Evolutionary conservation across 2,888 invertebrate species (phyloP).

Genomic region (Eustalomyia histrio): DNA sequence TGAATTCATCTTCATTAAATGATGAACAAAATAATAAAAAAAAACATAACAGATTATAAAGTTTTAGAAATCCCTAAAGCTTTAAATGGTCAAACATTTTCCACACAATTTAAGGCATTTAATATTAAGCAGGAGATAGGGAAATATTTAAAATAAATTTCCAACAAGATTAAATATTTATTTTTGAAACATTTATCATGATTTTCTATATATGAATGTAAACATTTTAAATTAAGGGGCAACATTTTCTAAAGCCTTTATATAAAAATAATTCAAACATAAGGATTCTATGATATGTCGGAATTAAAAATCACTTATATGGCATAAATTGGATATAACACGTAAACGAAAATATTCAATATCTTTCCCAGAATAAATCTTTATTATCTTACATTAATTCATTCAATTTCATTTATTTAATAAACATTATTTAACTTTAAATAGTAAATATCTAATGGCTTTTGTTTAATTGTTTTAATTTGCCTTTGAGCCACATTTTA

Average conservation of each 20-base stretch:
- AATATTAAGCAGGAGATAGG: conserved; percentile 35
- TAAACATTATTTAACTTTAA: background rate
- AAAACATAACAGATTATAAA: background rate
- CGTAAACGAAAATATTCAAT: background rate
- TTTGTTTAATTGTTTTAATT: conserved; percentile 50
- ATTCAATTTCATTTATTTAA: background rate
- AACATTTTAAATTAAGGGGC: background rate
- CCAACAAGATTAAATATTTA: conserved; percentile 39
- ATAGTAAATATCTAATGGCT: conserved; percentile 3
- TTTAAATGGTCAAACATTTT: conserved; percentile 51
- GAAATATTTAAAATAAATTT: conserved; percentile 15
- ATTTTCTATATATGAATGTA: conserved; percentile 1
- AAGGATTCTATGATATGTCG: conserved; percentile 41
- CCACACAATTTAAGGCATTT: conserved; percentile 53
- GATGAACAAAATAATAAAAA: background rate
- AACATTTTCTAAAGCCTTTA: conserved; percentile 8
- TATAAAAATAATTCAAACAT: conserved; percentile 25
- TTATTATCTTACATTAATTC: background rate
- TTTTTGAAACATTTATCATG: conserved; percentile 55
- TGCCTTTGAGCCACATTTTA: conserved; percentile 46
- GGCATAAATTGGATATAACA: too few relatives aligned
- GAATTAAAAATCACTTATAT: conserved; percentile 60
- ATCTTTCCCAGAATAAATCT: background rate
- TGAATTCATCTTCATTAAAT: background rate
- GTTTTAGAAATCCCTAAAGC: conserved; percentile 11